These are phyloP conservation scores for Dryobotodes eremita DNA, from an alignment of 2,888 invertebrate species.

Conservation along the genomic window DNA sequence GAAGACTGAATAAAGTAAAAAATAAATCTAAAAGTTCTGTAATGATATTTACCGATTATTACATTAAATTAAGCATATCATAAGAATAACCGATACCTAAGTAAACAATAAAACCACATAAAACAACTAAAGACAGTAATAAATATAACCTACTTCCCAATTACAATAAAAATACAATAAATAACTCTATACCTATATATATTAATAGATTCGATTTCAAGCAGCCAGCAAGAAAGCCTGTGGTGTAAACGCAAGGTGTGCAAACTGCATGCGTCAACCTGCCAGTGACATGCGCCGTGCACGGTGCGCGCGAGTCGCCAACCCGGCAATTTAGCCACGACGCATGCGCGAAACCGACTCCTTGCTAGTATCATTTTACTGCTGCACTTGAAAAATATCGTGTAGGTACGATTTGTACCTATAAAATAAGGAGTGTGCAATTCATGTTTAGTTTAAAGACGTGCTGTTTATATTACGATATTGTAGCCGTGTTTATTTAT, in stretches of 20 bases:
- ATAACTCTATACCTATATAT: conserved; percentile 43
- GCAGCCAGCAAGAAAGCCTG: conserved; percentile 60
- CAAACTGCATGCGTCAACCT: conserved; percentile 67
- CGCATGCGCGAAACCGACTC: conserved; percentile 59
- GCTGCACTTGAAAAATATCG: conserved; percentile 64
- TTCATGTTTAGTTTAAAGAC: conserved; percentile 34
- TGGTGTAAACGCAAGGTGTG: conserved; percentile 71
- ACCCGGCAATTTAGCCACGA: conserved; percentile 73
- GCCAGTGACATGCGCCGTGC: conserved; percentile 69
- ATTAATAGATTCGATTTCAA: conserved; percentile 65
- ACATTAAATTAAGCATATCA: neutral
- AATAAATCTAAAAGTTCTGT: too few species aligned
- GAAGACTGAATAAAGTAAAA: too few species aligned
- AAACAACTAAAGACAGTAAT: conserved; percentile 14
- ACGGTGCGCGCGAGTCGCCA: conserved; percentile 57
- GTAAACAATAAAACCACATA: neutral
- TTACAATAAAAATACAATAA: conserved; percentile 52
- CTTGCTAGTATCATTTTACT: conserved; percentile 80
- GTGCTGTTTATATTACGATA: conserved; percentile 35
- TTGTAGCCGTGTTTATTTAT: conserved; percentile 40
- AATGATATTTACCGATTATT: neutral
- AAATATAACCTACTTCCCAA: conserved; percentile 42
- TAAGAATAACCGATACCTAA: neutral
- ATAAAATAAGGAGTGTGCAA: conserved; percentile 43
- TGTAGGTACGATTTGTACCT: conserved; percentile 48